These are phyloP conservation scores for Neomorphus geoffroyi DNA, from an alignment of 2,797 vertebrate genomes.

Conservation along the genomic window DNA sequence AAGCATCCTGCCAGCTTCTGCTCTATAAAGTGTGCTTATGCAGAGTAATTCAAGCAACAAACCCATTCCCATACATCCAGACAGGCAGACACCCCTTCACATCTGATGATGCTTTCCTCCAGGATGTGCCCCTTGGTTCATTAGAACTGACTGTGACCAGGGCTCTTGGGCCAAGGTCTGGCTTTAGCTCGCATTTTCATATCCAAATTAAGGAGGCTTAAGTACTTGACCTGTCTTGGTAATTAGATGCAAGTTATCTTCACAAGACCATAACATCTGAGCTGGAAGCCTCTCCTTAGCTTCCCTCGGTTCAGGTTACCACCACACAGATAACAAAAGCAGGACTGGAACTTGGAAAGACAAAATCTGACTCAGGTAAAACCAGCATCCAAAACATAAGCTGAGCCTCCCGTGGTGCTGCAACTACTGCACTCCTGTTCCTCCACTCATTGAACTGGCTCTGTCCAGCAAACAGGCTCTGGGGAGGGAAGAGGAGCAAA, in stretches of 20 bases:
- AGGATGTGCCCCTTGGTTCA: too few relatives aligned
- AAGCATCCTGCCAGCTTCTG: background rate
- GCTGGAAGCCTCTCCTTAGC: background rate
- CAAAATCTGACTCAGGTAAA: background rate
- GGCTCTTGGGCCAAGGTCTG: background rate
- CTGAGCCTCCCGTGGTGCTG: background rate
- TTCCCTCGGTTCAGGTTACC: background rate
- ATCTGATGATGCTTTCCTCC: background rate
- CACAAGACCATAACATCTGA: background rate
- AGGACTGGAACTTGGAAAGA: background rate
- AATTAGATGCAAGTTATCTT: background rate
- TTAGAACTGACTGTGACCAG: background rate
- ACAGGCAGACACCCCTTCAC: background rate
- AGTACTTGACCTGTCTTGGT: background rate
- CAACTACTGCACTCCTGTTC: background rate
- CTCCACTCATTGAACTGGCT: background rate
- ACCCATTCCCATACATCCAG: background rate
- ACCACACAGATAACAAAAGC: background rate
- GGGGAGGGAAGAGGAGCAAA: background rate
- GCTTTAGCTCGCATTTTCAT: background rate
- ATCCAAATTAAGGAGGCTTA: background rate
- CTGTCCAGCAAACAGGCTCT: background rate
- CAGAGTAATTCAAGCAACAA: background rate
- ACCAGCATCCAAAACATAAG: background rate
- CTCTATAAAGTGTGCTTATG: background rate